These are phyloP conservation scores for Gavia stellata DNA, from an alignment of 2,113 vertebrate species.

Conservation along the genomic window DNA sequence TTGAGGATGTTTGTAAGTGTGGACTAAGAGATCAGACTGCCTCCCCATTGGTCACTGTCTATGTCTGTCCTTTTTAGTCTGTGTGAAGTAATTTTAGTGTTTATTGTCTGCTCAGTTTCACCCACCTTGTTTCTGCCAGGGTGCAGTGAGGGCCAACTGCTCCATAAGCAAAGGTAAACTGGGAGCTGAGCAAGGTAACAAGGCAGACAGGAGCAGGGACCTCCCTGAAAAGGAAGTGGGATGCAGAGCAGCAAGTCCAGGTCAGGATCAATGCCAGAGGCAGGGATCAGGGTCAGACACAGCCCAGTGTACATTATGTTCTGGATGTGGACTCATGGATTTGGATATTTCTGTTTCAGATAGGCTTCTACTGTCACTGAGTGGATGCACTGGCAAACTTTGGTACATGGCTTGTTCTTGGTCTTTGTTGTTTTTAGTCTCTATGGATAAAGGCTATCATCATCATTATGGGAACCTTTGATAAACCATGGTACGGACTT, in stretches of 20 bases:
- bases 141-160: accelerated
- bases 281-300: background rate
- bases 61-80: background rate
- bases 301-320: background rate
- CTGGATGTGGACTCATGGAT: background rate
- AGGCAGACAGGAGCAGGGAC: background rate
- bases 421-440: background rate
- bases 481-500: background rate
- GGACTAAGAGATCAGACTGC: background rate
- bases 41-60: background rate
- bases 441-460: background rate
- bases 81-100: background rate
- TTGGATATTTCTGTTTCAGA: background rate
- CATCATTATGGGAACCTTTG: background rate
- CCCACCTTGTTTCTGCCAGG: background rate
- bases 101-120: background rate
- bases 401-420: background rate
- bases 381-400: background rate
- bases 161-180: background rate
- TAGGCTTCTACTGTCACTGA: background rate
- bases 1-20: background rate
- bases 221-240: background rate
- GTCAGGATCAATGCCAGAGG: background rate
- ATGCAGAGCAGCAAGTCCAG: accelerated
- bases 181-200: background rate